phyloP scores from a whole-genome alignment of 2,888 invertebrate species.

The Litoditis marina region DNA sequence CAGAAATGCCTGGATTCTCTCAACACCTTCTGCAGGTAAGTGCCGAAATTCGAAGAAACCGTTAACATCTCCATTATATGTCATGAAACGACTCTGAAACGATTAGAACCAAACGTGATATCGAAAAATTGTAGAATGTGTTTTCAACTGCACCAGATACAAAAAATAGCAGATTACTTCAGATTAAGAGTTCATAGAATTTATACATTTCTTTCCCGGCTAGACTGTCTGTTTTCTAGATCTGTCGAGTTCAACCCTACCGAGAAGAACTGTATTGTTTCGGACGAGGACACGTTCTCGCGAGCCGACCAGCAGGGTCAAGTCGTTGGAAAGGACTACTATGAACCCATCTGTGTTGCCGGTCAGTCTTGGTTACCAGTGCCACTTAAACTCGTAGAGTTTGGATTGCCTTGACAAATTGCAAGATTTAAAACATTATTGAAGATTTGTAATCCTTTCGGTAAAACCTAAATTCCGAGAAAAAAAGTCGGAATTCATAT shows the following conservation, averaged over 20 bases:
- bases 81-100: no score
- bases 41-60: background rate
- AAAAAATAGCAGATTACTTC: no score
- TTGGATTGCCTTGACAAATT: background rate
- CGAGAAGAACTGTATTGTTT: conserved; percentile 62
- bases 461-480: no score
- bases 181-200: no score
- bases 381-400: no score
- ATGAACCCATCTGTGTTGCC: conserved; percentile 62
- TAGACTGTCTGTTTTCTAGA: no score
- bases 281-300: conserved; percentile 62
- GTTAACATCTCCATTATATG: background rate
- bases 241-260: conserved; percentile 61
- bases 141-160: no score
- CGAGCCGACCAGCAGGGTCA: conserved; percentile 62
- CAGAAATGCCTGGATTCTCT: conserved; percentile 62
- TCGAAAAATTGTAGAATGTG: no score
- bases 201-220: background rate
- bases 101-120: no score
- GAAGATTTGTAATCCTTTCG: no score
- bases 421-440: background rate
- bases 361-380: conserved; percentile 39
- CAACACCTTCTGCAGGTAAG: conserved; percentile 61
- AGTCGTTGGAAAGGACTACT: conserved; percentile 60
- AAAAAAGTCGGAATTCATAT: no score